These are phyloP conservation scores for Oryzias javanicus DNA, from an alignment of 2,113 vertebrate species.

Conservation along the genomic window DNA sequence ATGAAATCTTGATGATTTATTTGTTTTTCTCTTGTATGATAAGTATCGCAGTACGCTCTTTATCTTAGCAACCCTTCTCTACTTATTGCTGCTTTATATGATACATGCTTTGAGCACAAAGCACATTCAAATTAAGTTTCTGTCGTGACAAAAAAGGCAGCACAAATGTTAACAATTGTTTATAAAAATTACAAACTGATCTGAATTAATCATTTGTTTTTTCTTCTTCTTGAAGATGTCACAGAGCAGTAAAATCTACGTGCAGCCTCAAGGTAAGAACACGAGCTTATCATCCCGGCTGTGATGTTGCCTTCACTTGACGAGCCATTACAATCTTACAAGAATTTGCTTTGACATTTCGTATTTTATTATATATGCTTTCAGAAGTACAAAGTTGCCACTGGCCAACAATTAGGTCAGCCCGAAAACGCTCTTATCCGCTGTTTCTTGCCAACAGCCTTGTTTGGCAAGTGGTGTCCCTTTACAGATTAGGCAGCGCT, in stretches of 20 bases:
- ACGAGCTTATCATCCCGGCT: constrained; percentile 28
- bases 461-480: constrained; percentile 48
- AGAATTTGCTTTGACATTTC: constrained; percentile 55
- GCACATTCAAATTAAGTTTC: constrained; percentile 11
- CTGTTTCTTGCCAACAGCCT: constrained; percentile 42
- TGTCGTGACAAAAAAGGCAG: constrained; percentile 14
- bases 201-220: not conserved
- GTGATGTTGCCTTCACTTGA: constrained; percentile 30
- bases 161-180: constrained; percentile 5
- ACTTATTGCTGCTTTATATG: constrained; percentile 28
- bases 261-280: constrained; percentile 91
- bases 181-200: constrained; percentile 8
- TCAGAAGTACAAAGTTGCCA: constrained; percentile 38
- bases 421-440: constrained; percentile 43
- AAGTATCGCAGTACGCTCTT: constrained; percentile 48
- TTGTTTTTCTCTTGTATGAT: constrained; percentile 46
- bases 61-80: constrained; percentile 37
- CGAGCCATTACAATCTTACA: constrained; percentile 39
- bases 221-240: constrained; percentile 77
- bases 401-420: constrained; percentile 42
- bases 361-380: constrained; percentile 42
- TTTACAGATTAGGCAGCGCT: constrained; percentile 42
- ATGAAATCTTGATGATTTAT: constrained; percentile 73
- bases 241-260: constrained; percentile 81
- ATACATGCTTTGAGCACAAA: constrained; percentile 14